Conservation (phyloP, 2,113 vertebrate genomes). For the Zapornia atra region DNA sequence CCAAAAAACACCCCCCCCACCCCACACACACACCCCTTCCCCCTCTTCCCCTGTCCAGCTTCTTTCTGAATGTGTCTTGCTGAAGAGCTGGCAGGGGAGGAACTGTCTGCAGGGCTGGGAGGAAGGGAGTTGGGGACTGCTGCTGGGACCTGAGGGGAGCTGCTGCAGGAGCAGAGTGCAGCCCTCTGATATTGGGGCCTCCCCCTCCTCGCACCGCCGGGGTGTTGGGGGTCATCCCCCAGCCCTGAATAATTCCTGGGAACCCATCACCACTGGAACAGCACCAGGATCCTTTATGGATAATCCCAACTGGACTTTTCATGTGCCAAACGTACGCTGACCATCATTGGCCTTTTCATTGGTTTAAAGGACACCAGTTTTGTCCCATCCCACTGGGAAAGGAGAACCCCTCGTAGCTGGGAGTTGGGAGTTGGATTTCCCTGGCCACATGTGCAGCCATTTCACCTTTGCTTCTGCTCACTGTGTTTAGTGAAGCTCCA, state of each 20-base stretch:
- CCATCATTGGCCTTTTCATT: slow-evolving; percentile 44
- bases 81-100: slow-evolving; percentile 57
- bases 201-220: background rate
- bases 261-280: background rate
- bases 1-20: slow-evolving; percentile 72
- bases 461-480: background rate
- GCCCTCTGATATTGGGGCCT: no score
- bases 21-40: no score
- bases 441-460: background rate
- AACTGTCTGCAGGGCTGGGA: background rate
- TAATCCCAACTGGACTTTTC: slow-evolving; percentile 35
- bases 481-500: background rate
- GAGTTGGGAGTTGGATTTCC: background rate
- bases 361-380: background rate
- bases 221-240: background rate
- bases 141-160: no score
- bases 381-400: background rate
- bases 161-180: no score
- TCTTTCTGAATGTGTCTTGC: slow-evolving; percentile 44
- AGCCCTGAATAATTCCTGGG: background rate
- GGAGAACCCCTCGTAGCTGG: background rate
- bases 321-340: slow-evolving; percentile 76
- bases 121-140: no score
- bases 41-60: background rate
- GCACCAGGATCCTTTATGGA: background rate